Evolutionary conservation across 1,140 invertebrate genomes (phyloP), one percentile per base, ranked within the genome.

Genomic region (Schlechtendalia chinensis): DNA sequence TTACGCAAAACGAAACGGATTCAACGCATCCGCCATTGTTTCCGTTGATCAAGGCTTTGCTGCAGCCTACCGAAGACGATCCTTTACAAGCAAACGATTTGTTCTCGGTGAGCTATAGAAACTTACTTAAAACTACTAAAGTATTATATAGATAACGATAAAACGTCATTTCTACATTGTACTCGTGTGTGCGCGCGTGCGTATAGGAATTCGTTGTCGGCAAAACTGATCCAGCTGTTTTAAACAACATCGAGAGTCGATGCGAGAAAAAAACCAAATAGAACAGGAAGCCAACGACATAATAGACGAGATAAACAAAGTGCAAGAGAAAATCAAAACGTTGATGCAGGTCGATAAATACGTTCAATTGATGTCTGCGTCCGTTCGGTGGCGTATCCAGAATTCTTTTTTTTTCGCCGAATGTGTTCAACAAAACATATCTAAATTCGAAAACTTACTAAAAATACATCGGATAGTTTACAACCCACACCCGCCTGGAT

Each of bases 121-220:
- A n/a, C n/a, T n/a, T n/a, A n/a, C n/a, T n/a, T n/a, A n/a, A n/a
- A n/a, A n/a, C n/a, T n/a, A n/a, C n/a, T n/a, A n/a, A n/a, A n/a
- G n/a, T 19, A 45, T 45, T 8, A 45, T 6, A 6, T n/a, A n/a
- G n/a, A 5, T 54, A 45, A 45, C 45, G 5, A 19, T 47, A 39
- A 27, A 4, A 5, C 0, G 11, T 67, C 0, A 47, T 24, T 27
- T 27, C 47, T 27, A 24, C 17, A 27, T 27, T 16, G 24, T 50
- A n/a, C n/a, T 14, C 32, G 32, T 39, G 8, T 39, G 32, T 39
- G 8, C 32, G 32, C 32, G 32, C 32, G 32, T 3, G 32, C 8
- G 32, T 8, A 8, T 14, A 77, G 74, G 74, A 77, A n/a, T 77
- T 77, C 19, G 74, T 77, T 14, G 74, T 77, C n/a, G 74, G 74